Evolutionary conservation across 2,797 vertebrate species (phyloP).

Genomic region (Rhabdomys pumilio): DNA sequence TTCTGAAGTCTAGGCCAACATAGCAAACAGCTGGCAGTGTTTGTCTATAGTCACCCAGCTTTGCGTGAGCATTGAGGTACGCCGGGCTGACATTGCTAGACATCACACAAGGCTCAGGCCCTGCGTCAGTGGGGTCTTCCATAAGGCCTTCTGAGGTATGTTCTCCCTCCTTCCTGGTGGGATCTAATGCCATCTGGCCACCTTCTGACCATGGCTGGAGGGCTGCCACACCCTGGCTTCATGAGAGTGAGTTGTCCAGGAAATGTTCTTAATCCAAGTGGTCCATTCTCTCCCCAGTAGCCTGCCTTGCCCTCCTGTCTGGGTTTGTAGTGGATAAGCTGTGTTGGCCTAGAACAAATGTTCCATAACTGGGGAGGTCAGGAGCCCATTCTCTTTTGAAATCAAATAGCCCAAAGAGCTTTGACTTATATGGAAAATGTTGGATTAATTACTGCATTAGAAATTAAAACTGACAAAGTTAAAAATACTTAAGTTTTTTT

Average conservation of each 20-base stretch:
- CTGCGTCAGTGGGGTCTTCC: fast-evolving
- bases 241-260: not conserved
- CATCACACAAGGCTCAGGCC: not conserved
- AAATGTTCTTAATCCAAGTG: not conserved
- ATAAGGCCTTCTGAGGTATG: not conserved
- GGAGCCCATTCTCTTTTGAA: not conserved
- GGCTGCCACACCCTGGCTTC: too few species aligned
- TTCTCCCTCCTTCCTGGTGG: too few species aligned
- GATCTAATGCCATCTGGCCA: not conserved
- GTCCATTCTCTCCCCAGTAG: not conserved
- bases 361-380: not conserved
- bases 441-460: not conserved
- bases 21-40: not conserved
- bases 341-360: not conserved
- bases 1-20: not conserved
- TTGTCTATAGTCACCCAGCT: not conserved
- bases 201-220: not conserved
- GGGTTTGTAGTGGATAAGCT: not conserved
- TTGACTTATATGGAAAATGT: not conserved
- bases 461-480: not conserved
- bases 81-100: not conserved
- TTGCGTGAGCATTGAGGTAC: not conserved
- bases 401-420: not conserved
- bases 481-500: not conserved
- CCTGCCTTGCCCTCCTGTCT: not conserved